A percentile compares a stretch with the other conserved stretches of the same genome.
These are phyloP conservation scores for Cnemophilus loriae DNA, from an alignment of 2,113 vertebrate genomes.

Conservation along the genomic window DNA sequence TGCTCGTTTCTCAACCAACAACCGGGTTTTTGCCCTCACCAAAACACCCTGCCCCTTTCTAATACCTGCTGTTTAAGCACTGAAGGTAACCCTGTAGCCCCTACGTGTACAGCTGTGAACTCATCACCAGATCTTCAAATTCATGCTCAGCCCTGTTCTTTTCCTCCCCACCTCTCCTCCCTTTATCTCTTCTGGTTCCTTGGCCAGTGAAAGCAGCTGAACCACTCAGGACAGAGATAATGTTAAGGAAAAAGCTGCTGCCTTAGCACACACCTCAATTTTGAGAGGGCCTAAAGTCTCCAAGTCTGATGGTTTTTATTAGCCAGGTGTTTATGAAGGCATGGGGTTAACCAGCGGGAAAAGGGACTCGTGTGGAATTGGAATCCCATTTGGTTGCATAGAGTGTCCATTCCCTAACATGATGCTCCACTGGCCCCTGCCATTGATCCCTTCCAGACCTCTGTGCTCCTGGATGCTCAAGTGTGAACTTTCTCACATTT, in stretches of 20 bases:
- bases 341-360: not conserved
- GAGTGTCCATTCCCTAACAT: not conserved
- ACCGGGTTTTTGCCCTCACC: not conserved
- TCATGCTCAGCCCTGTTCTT: not conserved
- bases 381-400: accelerated
- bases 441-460: not conserved
- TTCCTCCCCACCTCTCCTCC: not conserved
- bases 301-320: not conserved
- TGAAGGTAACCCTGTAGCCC: no score
- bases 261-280: not conserved
- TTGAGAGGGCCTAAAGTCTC: not conserved
- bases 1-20: not conserved
- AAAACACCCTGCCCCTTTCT: not conserved
- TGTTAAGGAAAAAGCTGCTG: not conserved
- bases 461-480: not conserved
- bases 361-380: not conserved
- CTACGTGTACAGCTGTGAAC: not conserved
- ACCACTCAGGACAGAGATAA: not conserved
- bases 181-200: not conserved
- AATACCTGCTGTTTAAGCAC: not conserved
- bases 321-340: not conserved
- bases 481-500: accelerated
- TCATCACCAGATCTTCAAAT: not conserved
- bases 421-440: not conserved
- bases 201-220: not conserved